Base-by-base conservation (phyloP, 2,113 vertebrate genomes). In the Prunella himalayana region DNA sequence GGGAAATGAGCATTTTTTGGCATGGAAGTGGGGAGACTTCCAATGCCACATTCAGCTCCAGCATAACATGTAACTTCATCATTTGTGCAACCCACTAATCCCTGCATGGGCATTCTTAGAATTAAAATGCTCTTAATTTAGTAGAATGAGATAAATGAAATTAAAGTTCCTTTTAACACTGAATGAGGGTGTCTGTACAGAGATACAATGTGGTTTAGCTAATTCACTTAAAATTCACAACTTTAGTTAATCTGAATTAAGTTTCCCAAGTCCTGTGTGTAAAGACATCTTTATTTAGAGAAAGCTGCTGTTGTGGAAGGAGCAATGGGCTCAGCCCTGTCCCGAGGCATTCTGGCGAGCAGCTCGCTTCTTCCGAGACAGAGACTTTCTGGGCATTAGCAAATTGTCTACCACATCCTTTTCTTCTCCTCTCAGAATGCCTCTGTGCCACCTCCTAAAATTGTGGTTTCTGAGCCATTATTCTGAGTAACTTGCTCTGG, bases 381-480 rank as follows among this genome's bases (percentile, higher is more conserved):
- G 77, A 80, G 77, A 85, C 17, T 94, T 95, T 83, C 85, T 96
- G 92, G 88, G 69, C 82, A 96, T 94, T 94, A 94, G 85, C 85
- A 88, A 96, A 90, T 93, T 90, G 92, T 45, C 90, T 82, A 75
- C 88, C 93, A 90, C 88, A 94, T 96, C 88, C 95, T 96, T 94
- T 94, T 90, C 78, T 92, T 92, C 87, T 94, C 75, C 66, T 91
- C 80, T 53, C 37, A 68, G 68, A 86, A 93, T 0, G 13, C 72
- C 37, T 92, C 79, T 92, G 59, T 86, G 69, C 90, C 64, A 80
- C 90, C 79, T 83, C 76, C 60, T 88, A 83, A 81, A 81, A 68
- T 3, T 84, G 80, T 92, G 86, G 91, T 91, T 95, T 96, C 79
- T 66, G 24, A 95, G 76, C 79, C 37, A 92, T 65, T 87, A 39